A percentile compares a stretch with the other conserved stretches of the same genome.
phyloP scores from a whole-genome alignment of 2,113 vertebrate genomes.

The Tretioscincus oriximinensis region DNA sequence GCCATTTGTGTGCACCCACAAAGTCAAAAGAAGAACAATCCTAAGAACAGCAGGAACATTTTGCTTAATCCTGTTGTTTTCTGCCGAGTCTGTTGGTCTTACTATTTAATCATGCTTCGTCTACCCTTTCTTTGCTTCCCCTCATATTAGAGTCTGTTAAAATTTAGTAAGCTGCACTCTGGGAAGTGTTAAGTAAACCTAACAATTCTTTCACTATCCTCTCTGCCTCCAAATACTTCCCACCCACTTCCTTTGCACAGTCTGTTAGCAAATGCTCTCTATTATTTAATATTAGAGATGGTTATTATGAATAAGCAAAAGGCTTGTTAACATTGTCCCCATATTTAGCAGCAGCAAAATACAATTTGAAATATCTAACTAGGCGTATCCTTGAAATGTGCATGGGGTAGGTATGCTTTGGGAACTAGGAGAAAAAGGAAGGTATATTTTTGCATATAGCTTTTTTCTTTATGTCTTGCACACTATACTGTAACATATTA shows the following conservation, averaged over 20 bases:
- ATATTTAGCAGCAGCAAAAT: background rate
- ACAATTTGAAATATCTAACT: background rate
- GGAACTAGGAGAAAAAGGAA: too few relatives aligned
- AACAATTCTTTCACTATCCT: background rate
- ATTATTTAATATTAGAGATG: background rate
- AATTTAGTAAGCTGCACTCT: background rate
- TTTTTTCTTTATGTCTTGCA: too few relatives aligned
- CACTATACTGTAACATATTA: too few relatives aligned
- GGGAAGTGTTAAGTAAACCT: background rate
- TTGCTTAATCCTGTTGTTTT: background rate
- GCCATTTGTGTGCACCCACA: too few relatives aligned
- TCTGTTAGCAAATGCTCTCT: background rate
- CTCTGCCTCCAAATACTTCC: background rate
- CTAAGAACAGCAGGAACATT: background rate
- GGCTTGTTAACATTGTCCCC: background rate
- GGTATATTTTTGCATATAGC: too few relatives aligned
- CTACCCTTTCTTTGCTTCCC: background rate
- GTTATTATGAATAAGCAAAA: background rate
- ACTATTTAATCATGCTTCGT: background rate
- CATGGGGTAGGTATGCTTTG: too few relatives aligned
- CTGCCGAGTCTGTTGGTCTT: background rate
- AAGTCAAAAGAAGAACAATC: background rate
- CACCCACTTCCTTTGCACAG: background rate
- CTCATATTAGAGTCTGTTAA: background rate
- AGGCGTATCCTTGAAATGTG: background rate